Evolutionary conservation across 2,888 invertebrate species (phyloP).

Genomic region (Colletes collaris): DNA sequence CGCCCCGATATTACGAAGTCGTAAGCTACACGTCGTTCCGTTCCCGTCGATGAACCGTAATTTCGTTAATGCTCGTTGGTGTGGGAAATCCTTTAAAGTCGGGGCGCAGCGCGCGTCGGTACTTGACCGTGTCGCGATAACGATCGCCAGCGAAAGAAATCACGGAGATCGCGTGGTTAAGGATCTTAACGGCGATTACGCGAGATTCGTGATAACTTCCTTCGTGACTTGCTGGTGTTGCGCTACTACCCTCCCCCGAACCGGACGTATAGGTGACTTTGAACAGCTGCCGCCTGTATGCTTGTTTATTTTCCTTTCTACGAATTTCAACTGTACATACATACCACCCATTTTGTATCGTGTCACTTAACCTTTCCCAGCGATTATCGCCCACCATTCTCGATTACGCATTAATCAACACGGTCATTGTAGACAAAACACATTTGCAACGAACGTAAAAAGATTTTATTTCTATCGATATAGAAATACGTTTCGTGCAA

Average conservation of each 20-base stretch:
- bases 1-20: slow-evolving; percentile 35
- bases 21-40: slow-evolving; percentile 21
- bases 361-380: neutral
- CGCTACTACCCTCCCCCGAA: slow-evolving; percentile 18
- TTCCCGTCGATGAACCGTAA: slow-evolving; percentile 42
- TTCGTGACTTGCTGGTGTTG: slow-evolving; percentile 55
- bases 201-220: slow-evolving; percentile 66
- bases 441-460: too few relatives aligned
- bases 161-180: slow-evolving; percentile 65
- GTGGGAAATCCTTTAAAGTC: slow-evolving; percentile 61
- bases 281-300: slow-evolving; percentile 31
- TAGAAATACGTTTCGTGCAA: too few relatives aligned
- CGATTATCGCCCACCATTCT: too few relatives aligned
- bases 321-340: slow-evolving; percentile 26
- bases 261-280: slow-evolving; percentile 38
- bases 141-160: slow-evolving; percentile 68
- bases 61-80: slow-evolving; percentile 38
- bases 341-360: neutral
- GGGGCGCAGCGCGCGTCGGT: slow-evolving; percentile 21
- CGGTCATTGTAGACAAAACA: too few relatives aligned
- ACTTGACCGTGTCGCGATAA: slow-evolving; percentile 69
- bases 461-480: too few relatives aligned
- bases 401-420: too few relatives aligned
- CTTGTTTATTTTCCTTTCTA: slow-evolving; percentile 45
- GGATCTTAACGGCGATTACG: slow-evolving; percentile 64